A percentile compares a stretch with the other conserved stretches of the same genome.
Conservation (phyloP, 1,140 invertebrate species). For the Drosophila tani region DNA sequence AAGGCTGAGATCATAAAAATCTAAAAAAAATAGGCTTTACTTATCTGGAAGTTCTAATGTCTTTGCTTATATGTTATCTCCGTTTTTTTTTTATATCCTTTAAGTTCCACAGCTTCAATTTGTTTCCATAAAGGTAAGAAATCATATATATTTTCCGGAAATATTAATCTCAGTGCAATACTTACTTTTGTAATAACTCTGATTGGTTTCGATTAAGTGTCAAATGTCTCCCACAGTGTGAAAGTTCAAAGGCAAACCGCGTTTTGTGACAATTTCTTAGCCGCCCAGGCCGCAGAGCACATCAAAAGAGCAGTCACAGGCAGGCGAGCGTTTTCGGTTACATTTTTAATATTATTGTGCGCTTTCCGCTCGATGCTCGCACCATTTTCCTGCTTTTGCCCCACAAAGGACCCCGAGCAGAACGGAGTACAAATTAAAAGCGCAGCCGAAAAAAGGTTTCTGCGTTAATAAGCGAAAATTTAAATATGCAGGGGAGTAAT, state of each 20-base stretch:
- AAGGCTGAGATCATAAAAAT: too few relatives aligned
- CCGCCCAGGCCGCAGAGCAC: slow-evolving; percentile 6
- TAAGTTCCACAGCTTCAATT: background rate
- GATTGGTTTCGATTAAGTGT: slow-evolving; percentile 14
- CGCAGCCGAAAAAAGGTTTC: background rate
- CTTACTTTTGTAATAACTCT: background rate
- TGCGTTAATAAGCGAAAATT: slow-evolving; percentile 27
- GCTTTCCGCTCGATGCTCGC: background rate
- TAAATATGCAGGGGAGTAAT: slow-evolving; percentile 21
- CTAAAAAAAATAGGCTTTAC: too few relatives aligned
- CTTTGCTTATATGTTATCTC: too few relatives aligned
- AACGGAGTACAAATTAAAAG: slow-evolving; percentile 25
- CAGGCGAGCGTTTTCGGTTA: slow-evolving; percentile 16
- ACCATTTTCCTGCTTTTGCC: background rate
- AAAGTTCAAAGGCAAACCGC: slow-evolving; percentile 15
- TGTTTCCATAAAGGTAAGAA: background rate
- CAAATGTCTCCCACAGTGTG: background rate
- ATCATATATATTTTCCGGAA: background rate
- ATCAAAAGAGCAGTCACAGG: slow-evolving; percentile 29
- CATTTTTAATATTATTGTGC: slow-evolving; percentile 37
- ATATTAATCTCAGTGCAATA: background rate
- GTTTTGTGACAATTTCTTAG: slow-evolving; percentile 18
- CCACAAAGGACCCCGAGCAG: slow-evolving; percentile 7
- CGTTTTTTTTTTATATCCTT: too few relatives aligned
- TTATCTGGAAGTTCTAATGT: too few relatives aligned